Evolutionary conservation across 2,113 vertebrate genomes (phyloP), one percentile per base, ranked within the genome.

Genomic region (Oreocharis arfaki): DNA sequence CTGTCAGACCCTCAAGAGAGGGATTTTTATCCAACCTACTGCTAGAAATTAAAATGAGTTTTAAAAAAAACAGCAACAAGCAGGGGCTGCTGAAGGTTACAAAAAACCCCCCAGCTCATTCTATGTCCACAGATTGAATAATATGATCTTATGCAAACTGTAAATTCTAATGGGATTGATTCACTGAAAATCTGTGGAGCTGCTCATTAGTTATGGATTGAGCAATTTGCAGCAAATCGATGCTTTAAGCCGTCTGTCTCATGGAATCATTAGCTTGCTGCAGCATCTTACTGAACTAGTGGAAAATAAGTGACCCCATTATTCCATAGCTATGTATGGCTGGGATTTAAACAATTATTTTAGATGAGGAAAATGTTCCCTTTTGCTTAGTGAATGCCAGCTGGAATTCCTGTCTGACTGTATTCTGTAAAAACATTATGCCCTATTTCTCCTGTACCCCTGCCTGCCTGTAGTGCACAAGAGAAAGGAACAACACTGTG

Each of bases 221-320:
- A 91, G 67, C 77, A 95, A 91, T 89, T 84, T 95, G 91, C 84
- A 91, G 84, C 71, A 95, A 95, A 84, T 93, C 39, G 1, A 85
- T 95, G 70, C 61, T 96, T 82, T 93, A 84, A 94, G 91, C 64
- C 0, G 3, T 65, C 88, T 81, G 52, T 91, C 85, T 76, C 88
- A 52, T 79, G 59, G 84, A 92, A 86, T 68, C 81, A 93, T 88
- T 91, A 64, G 52, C 50, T 86, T 96, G 47, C 85, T 88, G 27
- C 74, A 79, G 42, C 52, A 55, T 70, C 37, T 60, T 60, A 63
- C 91, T 87, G 81, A 91, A 84, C 69, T 39, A 89, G 70, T 57
- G 35, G 77, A 87, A 96, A 95, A 82, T 65, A 84, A 92, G 35
- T 80, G 69, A 95, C 47, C 63, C 74, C 87, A 70, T 91, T 92